phyloP scores from a whole-genome alignment of 2,888 invertebrate genomes.

The Ornithoptera priamus region DNA sequence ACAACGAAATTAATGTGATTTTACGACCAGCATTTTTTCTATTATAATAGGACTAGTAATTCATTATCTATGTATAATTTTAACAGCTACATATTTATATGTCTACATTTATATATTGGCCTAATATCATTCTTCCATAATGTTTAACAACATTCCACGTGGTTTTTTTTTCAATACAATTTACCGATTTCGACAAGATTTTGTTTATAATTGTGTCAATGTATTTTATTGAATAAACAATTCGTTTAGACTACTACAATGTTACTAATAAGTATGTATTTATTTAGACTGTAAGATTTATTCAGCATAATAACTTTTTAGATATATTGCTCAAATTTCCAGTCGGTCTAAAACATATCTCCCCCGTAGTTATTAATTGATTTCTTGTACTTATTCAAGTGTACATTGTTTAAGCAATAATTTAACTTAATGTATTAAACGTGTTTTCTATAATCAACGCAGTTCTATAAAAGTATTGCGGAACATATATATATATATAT shows the following conservation, averaged over 20 bases:
- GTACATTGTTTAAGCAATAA: slow-evolving; percentile 26
- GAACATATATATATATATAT: too few species aligned
- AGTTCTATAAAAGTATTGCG: background rate
- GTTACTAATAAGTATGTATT: background rate
- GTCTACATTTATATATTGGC: background rate
- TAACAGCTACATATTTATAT: background rate
- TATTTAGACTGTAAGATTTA: slow-evolving; percentile 20
- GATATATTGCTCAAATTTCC: slow-evolving; percentile 28
- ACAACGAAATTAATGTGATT: too few species aligned
- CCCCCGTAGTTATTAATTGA: slow-evolving; percentile 11
- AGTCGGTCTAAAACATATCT: slow-evolving; percentile 29
- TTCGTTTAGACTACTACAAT: background rate
- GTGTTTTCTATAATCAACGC: background rate
- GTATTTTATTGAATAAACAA: background rate
- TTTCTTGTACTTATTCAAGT: slow-evolving; percentile 24
- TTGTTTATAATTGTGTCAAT: background rate
- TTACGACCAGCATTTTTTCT: too few species aligned
- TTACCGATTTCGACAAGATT: background rate
- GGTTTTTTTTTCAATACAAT: background rate
- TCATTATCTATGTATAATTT: background rate
- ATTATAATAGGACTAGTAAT: too few species aligned
- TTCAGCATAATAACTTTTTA: slow-evolving; percentile 27
- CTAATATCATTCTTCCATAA: background rate
- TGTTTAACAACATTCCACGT: slow-evolving; percentile 4
- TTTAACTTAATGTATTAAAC: slow-evolving; percentile 20